Base-by-base conservation (phyloP, 2,888 invertebrate genomes). In the Campaea margaritaria region DNA sequence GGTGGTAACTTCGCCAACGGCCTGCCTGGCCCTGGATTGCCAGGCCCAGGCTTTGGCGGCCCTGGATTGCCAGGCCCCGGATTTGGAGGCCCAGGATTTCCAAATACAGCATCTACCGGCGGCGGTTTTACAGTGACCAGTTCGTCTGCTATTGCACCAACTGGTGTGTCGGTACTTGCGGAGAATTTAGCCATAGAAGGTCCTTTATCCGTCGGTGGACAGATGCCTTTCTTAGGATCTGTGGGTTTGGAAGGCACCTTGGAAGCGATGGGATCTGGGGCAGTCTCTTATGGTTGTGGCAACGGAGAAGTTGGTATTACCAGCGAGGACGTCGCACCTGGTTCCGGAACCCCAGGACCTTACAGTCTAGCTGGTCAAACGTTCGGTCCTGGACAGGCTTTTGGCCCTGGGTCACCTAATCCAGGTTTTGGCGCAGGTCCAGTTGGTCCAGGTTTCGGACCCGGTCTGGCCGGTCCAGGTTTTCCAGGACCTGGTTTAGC, bases 101-200 rank as follows among this genome's bases (percentile, higher is more conserved):
- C 54, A 0, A 47, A 39, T 13, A 15, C 14, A 13, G 51, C 64
- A 1, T 41, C 62, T 0, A 45, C 56, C 16, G 58, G 68, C 4
- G 68, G 69, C 2, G 51, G 67, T 8, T 74, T 74, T n/a, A 9
- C 58, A 2, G 67, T 72, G n/a, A 66, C 58, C 27, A 70, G 69
- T 31, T n/a, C 69, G 1, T 74, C 75, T 9, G 70, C 72, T 2
- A 59, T 67, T 36, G 42, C 70, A 12, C 72, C 76, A 7, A 67
- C 59, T 27, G 75, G 76, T 13, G 64, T 78, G 12, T 66, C 70
- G 0, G 66, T 77, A 2, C 21, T 69, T 0, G 72, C 76, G 28
- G 78, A 77, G 21, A 75, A 76, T 52, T 34, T 69, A 14, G 63
- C 67, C 0, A 75, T 76, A 14, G 73, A 74, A 39, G 78, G 78